These are phyloP conservation scores for Ormyrus pomaceus DNA, from an alignment of 2,888 invertebrate genomes.

Conservation along the genomic window DNA sequence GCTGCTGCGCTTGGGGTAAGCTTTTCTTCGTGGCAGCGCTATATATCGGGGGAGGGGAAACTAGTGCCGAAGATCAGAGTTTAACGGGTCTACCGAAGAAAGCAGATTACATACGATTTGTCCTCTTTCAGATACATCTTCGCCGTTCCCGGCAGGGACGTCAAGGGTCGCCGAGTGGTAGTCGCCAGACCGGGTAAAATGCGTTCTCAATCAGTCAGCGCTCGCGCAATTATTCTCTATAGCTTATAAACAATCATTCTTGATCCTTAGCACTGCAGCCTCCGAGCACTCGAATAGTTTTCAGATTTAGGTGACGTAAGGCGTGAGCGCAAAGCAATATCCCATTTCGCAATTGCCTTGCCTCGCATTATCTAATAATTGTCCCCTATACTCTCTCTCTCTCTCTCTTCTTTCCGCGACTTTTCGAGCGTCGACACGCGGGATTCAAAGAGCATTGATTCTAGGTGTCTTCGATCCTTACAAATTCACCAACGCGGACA, in stretches of 20 bases:
- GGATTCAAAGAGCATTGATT: constrained; percentile 43
- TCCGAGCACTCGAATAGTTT: neutral
- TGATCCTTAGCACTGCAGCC: neutral
- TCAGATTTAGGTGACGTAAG: neutral
- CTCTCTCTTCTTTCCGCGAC: constrained; percentile 2
- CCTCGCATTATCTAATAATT: constrained; percentile 21
- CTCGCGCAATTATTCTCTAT: neutral
- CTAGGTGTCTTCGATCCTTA: constrained; percentile 87
- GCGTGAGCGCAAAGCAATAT: too few species aligned
- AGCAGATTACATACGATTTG: neutral
- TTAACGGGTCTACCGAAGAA: too few species aligned
- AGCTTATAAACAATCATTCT: neutral
- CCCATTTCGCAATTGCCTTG: neutral
- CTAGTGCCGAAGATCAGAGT: too few species aligned
- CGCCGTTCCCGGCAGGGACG: constrained; percentile 86
- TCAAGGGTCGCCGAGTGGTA: constrained; percentile 84
- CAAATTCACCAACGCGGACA: constrained; percentile 85
- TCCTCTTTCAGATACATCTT: constrained; percentile 82
- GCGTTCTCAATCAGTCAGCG: constrained; percentile 19
- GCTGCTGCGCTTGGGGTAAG: constrained; percentile 83
- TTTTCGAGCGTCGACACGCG: neutral
- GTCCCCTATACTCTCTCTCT: neutral
- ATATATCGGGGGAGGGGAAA: too few species aligned
- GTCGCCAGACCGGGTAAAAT: constrained; percentile 86
- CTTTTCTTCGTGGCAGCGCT: neutral